Evolutionary conservation across 2,888 invertebrate genomes (phyloP), one percentile per base, ranked within the genome.

Genomic region (Papilio elwesi): DNA sequence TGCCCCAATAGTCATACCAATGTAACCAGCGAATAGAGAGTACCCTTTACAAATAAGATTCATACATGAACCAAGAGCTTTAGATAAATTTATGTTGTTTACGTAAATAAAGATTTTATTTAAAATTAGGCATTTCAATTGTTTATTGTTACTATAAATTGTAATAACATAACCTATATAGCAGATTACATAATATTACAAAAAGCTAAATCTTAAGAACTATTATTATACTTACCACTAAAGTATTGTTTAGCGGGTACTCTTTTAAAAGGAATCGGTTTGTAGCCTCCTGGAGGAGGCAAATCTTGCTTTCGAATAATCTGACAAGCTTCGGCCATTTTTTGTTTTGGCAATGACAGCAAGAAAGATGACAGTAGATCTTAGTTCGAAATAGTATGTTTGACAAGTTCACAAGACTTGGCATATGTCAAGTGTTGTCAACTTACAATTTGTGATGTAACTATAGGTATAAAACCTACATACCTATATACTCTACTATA

Each of bases 211-310:
- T 26, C 38, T 13, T 48, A 48, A 52, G 48, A 51, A 26, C 15
- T 6, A 26, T 13, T 70, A 51, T 11, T 38, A 52, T 68, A 81
- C 90, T 87, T 92, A 97, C 97, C 96, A 78, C 95, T 95, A 77
- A 97, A 96, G 82, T 94, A 96, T 75, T 93, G 89, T 89, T 95
- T 97, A n/a, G 97, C 95, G 49, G 97, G 97, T 63, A 96, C 88
- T 81, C 98, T 94, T 79, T 95, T 94, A 84, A 90, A 97, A 64
- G 95, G 95, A 77, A 98, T 96, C 26, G 96, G 95, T 77, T 95
- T 94, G 88, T 98, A 99, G 79, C 99, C 99, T 85, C 98, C 98
- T 71, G 95, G 91, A 76, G 99, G 99, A 83, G 99, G 99, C 95
- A 99, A 94, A 92, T 99, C 99, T 92, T 99, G 99, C 84, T 88